These are phyloP conservation scores for Tamias sibiricus DNA, from an alignment of 2,113 vertebrate genomes.

Conservation along the genomic window DNA sequence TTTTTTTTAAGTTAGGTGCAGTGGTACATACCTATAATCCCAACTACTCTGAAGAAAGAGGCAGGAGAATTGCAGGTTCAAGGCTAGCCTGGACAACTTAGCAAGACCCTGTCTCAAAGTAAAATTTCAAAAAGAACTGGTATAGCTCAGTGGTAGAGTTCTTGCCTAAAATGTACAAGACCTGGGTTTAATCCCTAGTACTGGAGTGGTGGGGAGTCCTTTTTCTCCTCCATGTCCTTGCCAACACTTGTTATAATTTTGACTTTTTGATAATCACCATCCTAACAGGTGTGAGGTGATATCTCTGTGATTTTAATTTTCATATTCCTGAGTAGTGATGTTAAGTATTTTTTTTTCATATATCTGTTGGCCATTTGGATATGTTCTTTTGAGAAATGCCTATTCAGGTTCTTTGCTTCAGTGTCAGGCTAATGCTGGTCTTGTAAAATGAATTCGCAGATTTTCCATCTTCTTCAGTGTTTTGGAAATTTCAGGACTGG, in stretches of 20 bases:
- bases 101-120: neutral
- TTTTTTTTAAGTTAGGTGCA: neutral
- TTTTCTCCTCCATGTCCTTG: neutral
- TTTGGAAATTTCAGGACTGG: neutral
- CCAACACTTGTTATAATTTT: neutral
- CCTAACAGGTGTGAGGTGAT: neutral
- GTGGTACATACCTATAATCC: neutral
- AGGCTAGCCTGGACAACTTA: neutral
- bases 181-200: neutral
- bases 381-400: neutral
- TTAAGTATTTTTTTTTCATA: neutral
- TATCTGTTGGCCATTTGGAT: neutral
- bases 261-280: neutral
- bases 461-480: neutral
- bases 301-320: neutral
- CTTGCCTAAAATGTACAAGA: neutral
- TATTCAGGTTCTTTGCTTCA: neutral
- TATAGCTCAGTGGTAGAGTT: neutral
- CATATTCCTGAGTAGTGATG: neutral
- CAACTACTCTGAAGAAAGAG: neutral
- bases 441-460: neutral
- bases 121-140: neutral
- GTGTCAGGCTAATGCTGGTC: neutral
- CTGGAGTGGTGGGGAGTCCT: too few relatives aligned
- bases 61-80: neutral